A percentile compares a stretch with the other conserved stretches of the same genome.
phyloP scores from a whole-genome alignment of 2,113 vertebrate genomes.

The Hydrolagus affinis region DNA sequence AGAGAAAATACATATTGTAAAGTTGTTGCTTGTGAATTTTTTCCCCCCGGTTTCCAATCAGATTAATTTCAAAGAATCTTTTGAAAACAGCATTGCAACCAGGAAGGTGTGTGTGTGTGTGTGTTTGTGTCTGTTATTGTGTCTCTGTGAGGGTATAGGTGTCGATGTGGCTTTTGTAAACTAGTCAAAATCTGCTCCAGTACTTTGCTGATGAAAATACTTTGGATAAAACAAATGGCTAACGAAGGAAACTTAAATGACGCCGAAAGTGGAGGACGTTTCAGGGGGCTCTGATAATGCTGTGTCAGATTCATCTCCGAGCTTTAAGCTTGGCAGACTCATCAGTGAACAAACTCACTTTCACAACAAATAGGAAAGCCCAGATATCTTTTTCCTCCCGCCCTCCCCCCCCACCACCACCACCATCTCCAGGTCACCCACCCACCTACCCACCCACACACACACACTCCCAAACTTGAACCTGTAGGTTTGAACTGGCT shows the following conservation, averaged over 20 bases:
- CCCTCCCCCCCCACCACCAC: no score
- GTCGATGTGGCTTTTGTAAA: no score
- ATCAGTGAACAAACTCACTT: neutral
- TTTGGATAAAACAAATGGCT: neutral
- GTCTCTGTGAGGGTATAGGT: no score
- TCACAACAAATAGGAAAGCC: no score
- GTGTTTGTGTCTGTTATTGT: no score
- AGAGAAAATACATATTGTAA: slow-evolving; percentile 2
- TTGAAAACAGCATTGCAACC: slow-evolving; percentile 18
- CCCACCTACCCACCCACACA: no score
- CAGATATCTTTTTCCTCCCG: no score
- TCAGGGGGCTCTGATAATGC: neutral
- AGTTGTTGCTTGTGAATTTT: slow-evolving; percentile 30
- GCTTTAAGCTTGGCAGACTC: neutral
- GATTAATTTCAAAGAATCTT: slow-evolving; percentile 26
- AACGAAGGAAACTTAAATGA: slow-evolving; percentile 2
- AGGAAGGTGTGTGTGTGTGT: neutral
- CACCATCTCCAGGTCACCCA: no score
- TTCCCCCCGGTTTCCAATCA: slow-evolving; percentile 21
- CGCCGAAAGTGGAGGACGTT: slow-evolving; percentile 10
- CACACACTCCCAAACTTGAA: no score
- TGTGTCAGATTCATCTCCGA: neutral
- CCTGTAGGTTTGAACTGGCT: no score
- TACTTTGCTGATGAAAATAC: slow-evolving; percentile 23
- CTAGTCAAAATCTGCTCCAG: slow-evolving; percentile 11